phyloP scores from a whole-genome alignment of 2,113 vertebrate species.

The Emydura subglobosa region DNA sequence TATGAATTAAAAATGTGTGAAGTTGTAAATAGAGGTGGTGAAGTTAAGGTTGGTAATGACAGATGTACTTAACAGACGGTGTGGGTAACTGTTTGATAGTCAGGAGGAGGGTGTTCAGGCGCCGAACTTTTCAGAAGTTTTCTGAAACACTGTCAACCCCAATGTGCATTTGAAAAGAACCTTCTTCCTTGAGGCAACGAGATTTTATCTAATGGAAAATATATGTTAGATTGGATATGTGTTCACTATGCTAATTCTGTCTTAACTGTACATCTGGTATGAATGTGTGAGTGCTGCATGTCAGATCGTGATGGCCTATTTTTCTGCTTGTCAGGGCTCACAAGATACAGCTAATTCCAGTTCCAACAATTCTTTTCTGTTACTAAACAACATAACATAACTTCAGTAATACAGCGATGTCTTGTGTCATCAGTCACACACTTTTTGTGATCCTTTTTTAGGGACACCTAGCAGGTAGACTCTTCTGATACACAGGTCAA shows the following conservation, averaged over 20 bases:
- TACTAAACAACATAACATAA: neutral
- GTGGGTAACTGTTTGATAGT: constrained; percentile 57
- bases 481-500: neutral
- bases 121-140: constrained; percentile 31
- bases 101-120: constrained; percentile 19
- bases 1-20: constrained; percentile 74
- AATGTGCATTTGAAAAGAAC: neutral
- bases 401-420: neutral
- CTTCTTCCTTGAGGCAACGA: constrained; percentile 1
- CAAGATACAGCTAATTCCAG: neutral
- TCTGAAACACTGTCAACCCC: neutral
- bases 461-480: constrained; percentile 37
- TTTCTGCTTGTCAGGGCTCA: neutral
- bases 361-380: neutral
- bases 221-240: accelerated
- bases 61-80: constrained; percentile 79
- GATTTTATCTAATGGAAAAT: neutral
- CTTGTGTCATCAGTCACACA: constrained; percentile 4
- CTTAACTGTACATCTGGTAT: neutral
- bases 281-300: neutral
- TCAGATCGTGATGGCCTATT: neutral
- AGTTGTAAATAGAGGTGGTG: constrained; percentile 78
- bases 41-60: constrained; percentile 61
- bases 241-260: accelerated
- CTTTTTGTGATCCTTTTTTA: neutral